A percentile compares a stretch with the other conserved stretches of the same genome.
These are phyloP conservation scores for Notothenia coriiceps DNA, from an alignment of 2,113 vertebrate genomes.

Conservation along the genomic window DNA sequence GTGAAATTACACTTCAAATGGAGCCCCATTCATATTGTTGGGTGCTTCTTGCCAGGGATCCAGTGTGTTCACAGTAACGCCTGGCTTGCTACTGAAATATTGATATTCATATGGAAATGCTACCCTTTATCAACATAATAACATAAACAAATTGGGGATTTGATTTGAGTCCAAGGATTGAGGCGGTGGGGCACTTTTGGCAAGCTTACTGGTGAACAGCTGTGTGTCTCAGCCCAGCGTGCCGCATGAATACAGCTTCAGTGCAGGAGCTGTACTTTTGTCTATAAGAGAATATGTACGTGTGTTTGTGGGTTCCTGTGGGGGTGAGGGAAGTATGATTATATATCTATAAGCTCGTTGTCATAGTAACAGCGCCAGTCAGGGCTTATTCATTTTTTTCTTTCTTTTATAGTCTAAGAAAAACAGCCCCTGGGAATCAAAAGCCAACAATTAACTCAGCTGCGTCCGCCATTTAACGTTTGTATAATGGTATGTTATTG, in stretches of 20 bases:
- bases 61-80: slow-evolving; percentile 57
- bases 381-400: slow-evolving; percentile 18
- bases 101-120: slow-evolving; percentile 84
- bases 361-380: slow-evolving; percentile 65
- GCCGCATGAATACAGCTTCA: slow-evolving; percentile 42
- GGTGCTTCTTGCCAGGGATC: slow-evolving; percentile 57
- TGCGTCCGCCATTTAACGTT: slow-evolving; percentile 51
- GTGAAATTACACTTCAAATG: slow-evolving; percentile 77
- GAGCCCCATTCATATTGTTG: slow-evolving; percentile 65
- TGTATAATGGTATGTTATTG: slow-evolving; percentile 57
- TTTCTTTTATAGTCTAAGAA: slow-evolving; percentile 41
- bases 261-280: slow-evolving; percentile 40
- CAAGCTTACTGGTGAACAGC: slow-evolving; percentile 67
- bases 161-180: slow-evolving; percentile 74
- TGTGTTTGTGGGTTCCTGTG: not conserved
- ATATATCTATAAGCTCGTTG: slow-evolving; percentile 66
- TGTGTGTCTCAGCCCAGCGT: slow-evolving; percentile 57
- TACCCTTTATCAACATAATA: slow-evolving; percentile 83
- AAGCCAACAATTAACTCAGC: slow-evolving; percentile 57
- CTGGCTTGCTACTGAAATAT: slow-evolving; percentile 71
- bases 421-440: slow-evolving; percentile 51
- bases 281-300: not conserved
- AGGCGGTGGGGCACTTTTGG: slow-evolving; percentile 69
- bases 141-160: slow-evolving; percentile 82
- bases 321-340: slow-evolving; percentile 42